Evolutionary conservation across 2,113 vertebrate species (phyloP).

Genomic region (Thymallus thymallus): DNA sequence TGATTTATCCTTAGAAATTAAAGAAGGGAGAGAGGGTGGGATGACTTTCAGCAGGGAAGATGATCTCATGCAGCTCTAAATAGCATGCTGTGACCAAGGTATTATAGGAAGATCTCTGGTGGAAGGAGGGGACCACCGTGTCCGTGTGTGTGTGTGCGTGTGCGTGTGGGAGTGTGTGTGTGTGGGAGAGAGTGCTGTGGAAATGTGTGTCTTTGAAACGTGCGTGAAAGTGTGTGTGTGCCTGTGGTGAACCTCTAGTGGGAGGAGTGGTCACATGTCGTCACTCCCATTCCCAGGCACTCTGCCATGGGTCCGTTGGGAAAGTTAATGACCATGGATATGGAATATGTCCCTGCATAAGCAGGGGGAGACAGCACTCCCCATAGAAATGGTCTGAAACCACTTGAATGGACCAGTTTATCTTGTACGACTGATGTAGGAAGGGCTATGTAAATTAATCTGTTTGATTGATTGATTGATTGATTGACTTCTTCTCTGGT

Average conservation of each 20-base stretch:
- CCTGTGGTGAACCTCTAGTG: neutral
- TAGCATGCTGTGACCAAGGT: neutral
- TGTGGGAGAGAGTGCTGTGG: too few species aligned
- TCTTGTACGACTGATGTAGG: neutral
- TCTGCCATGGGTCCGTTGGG: constrained; percentile 24
- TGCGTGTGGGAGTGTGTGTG: too few species aligned
- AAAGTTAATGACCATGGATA: constrained; percentile 38
- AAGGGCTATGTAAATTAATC: neutral
- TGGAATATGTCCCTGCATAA: constrained; percentile 25
- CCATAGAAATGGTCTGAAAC: constrained; percentile 24
- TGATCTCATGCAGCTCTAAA: constrained; percentile 11
- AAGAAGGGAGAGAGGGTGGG: neutral
- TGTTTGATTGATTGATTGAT: neutral
- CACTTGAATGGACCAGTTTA: constrained; percentile 2
- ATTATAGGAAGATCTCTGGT: neutral
- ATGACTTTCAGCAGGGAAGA: constrained; percentile 5
- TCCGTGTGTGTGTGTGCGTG: neutral
- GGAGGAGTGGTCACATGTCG: constrained; percentile 6
- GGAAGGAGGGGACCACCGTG: neutral
- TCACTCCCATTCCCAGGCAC: constrained; percentile 20
- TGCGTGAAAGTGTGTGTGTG: neutral
- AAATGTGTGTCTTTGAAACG: too few species aligned
- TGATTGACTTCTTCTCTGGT: neutral
- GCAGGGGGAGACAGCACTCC: constrained; percentile 10
- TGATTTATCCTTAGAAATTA: neutral